Evolutionary conservation across 35 echinoderm and acorn worm species (phyloP).

Genomic region (Lytechinus pictus): DNA sequence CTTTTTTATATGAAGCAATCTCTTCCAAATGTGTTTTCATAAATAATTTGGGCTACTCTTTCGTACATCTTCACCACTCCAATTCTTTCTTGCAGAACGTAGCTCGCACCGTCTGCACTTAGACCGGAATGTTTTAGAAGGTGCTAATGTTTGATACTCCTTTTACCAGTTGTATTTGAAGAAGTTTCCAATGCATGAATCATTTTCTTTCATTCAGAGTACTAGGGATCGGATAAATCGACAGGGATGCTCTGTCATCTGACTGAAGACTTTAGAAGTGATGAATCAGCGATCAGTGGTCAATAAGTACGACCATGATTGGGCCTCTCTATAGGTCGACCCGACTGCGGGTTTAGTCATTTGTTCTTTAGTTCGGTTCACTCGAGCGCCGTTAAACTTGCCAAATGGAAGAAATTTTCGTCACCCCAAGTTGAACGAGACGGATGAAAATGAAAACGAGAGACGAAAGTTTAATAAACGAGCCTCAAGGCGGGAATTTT

Average conservation of each 20-base stretch:
- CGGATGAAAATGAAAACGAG: not conserved
- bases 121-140: not conserved
- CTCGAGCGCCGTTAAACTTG: not conserved
- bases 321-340: not conserved
- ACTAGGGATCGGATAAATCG: not conserved
- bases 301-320: not conserved
- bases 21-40: no score
- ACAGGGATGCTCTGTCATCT: not conserved
- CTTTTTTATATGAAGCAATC: no score
- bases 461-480: conserved; percentile 3
- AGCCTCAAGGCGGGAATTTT: not conserved
- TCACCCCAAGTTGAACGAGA: not conserved
- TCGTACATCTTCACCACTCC: no score
- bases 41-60: no score
- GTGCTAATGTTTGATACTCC: no score
- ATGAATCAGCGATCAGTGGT: conserved; percentile 2
- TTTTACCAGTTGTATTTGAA: not conserved
- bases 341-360: not conserved
- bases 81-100: not conserved
- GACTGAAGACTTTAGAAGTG: not conserved
- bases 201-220: not conserved
- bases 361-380: not conserved
- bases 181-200: not conserved
- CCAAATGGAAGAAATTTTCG: not conserved
- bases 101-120: not conserved